Base-by-base conservation (phyloP, 2,797 vertebrate genomes). In the Babyrousa celebensis region DNA sequence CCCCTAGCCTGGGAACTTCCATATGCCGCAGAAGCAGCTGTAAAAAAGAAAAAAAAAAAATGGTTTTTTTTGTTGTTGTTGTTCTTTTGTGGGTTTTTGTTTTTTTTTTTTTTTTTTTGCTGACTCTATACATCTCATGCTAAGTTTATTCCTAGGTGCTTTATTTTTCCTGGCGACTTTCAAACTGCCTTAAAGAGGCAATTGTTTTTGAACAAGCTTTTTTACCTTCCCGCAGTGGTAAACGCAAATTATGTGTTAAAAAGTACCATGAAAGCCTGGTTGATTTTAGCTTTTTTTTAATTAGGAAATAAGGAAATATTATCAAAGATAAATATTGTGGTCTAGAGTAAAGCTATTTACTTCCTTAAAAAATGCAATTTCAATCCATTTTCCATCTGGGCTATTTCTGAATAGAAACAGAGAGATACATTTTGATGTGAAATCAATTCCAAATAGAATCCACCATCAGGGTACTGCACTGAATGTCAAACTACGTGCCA, bases 361-460 rank as follows among this genome's bases (percentile, higher is more conserved):
- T 95, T 60, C 32, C 78, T 95, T 75, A 93, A 93, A 79, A 75
- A 90, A 94, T 85, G n/a, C 84, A 1, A 0, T 21, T 17, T 29
- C 27, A 11, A 32, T 40, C 18, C 3, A 0, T 97, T 98, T 97
- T 95, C 97, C 93, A 97, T 98, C 97, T 98, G 98, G 96, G 84
- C 71, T 95, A 40, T 97, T 98, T 98, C 21, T 96, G 75, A 91
- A 56, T 63, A 91, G 87, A 96, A 87, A 80, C 77, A 82, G 15
- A 72, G 0, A 36, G 88, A 82, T 84, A 96, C 70, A 18, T 0
- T 96, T 97, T n/a, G 10, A 60, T 74, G 91, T 97, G 92, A 75
- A 95, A 85, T 96, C 85, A 85, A 16, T 97, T 94, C 65, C 85
- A 96, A 95, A 91, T 27, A 84, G 79, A 80, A 93, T 65, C 94